Percentiles rank a stretch among this genome's conserved stretches.
Conservation (phyloP, 92 coral and sea anemone species). For the Siderastrea radians region DNA sequence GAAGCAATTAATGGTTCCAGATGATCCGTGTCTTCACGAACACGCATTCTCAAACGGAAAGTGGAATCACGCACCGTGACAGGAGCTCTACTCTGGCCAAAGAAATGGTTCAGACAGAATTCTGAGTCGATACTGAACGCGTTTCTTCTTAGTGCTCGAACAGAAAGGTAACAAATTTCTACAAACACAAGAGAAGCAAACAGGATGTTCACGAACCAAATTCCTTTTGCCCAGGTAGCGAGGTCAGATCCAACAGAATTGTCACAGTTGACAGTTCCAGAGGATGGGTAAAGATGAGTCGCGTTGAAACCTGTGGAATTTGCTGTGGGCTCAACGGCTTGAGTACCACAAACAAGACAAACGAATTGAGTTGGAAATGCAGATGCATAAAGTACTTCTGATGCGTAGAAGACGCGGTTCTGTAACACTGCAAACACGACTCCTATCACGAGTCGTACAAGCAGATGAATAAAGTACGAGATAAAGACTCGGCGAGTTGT, state of each 20-base stretch:
- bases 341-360: conserved; percentile 2
- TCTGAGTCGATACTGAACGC: conserved; percentile 37
- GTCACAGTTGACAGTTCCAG: conserved; percentile 50
- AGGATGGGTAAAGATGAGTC: background rate
- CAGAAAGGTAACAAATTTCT: conserved; percentile 24
- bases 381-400: conserved; percentile 17
- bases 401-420: background rate
- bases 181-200: conserved; percentile 24
- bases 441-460: conserved; percentile 33
- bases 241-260: conserved; percentile 54
- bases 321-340: background rate
- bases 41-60: background rate
- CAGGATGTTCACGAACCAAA: conserved; percentile 13
- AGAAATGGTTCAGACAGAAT: conserved; percentile 43
- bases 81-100: conserved; percentile 18
- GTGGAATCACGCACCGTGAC: background rate
- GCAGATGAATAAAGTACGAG: conserved; percentile 46
- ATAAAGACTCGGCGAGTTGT: conserved; percentile 40
- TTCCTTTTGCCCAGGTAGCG: conserved; percentile 13
- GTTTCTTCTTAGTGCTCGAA: background rate
- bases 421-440: conserved; percentile 38
- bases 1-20: conserved; percentile 42
- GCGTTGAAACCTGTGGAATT: background rate
- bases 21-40: background rate
- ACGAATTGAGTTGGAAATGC: conserved; percentile 34